Conservation (phyloP, 2,888 invertebrate genomes). For the Invenusta paracnida region DNA sequence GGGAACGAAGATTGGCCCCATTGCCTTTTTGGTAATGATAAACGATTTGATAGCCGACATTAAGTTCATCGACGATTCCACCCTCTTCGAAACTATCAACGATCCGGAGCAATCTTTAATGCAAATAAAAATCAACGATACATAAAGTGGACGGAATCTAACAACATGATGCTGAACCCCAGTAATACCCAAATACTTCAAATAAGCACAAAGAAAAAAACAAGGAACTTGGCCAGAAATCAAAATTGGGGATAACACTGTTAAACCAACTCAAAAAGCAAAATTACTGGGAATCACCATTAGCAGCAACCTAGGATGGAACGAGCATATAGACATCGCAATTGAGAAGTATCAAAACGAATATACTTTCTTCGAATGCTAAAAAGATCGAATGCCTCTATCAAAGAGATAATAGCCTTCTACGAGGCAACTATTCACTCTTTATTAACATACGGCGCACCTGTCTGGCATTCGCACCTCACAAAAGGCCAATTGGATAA, state of each 20-base stretch:
- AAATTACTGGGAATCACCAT: neutral
- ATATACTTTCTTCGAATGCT: neutral
- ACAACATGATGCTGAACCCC: neutral
- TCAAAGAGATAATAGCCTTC: neutral
- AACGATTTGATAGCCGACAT: neutral
- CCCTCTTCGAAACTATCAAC: neutral
- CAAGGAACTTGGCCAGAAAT: neutral
- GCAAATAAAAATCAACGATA: neutral
- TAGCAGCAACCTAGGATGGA: neutral
- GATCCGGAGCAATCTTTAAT: neutral
- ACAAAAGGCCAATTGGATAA: neutral
- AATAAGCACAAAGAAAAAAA: neutral
- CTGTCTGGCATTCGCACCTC: neutral
- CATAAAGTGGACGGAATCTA: neutral
- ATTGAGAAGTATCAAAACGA: neutral
- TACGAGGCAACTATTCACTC: neutral
- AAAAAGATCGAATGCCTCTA: no score
- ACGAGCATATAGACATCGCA: neutral
- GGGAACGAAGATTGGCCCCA: conserved; percentile 23
- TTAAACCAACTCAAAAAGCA: neutral
- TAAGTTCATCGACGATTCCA: neutral
- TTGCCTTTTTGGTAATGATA: neutral
- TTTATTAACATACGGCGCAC: neutral
- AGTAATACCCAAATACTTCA: neutral
- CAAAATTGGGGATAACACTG: neutral